phyloP scores from a whole-genome alignment of 92 coral and sea anemone species.

The Paragorgia papillata region DNA sequence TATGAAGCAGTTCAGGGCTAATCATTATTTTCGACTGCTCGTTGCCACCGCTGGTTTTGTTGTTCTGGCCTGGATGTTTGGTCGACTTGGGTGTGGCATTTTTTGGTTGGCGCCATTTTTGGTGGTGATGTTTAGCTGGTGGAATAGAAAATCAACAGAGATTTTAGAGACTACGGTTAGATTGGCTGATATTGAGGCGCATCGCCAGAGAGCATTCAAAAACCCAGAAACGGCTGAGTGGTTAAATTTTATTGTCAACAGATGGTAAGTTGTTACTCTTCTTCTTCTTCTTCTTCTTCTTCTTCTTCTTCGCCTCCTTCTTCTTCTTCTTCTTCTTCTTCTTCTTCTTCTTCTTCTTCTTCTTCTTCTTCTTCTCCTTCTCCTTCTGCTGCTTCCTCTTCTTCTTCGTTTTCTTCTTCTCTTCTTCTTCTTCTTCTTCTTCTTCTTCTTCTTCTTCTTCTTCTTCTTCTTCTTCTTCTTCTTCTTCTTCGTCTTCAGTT shows the following conservation, averaged over 20 bases:
- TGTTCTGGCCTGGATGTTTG: conserved; percentile 70
- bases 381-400: too few species aligned
- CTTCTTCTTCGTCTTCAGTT: too few species aligned
- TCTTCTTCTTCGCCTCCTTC: too few species aligned
- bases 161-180: conserved; percentile 66
- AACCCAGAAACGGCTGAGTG: conserved; percentile 82
- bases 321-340: too few species aligned
- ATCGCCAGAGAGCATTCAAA: conserved; percentile 62
- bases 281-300: too few species aligned
- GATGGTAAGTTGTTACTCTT: conserved; percentile 63
- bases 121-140: conserved; percentile 64
- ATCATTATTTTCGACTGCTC: conserved; percentile 56
- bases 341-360: not conserved
- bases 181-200: conserved; percentile 69
- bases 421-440: too few species aligned
- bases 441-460: too few species aligned
- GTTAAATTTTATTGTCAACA: conserved; percentile 76
- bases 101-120: conserved; percentile 62
- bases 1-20: conserved; percentile 23
- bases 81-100: conserved; percentile 53
- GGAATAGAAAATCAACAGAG: conserved; percentile 63
- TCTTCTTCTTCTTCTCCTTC: not conserved
- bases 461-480: not conserved
- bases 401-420: too few species aligned
- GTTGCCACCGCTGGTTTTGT: conserved; percentile 47